Conservation (phyloP, 2,888 invertebrate species). For the Carterocephalus palaemon region DNA sequence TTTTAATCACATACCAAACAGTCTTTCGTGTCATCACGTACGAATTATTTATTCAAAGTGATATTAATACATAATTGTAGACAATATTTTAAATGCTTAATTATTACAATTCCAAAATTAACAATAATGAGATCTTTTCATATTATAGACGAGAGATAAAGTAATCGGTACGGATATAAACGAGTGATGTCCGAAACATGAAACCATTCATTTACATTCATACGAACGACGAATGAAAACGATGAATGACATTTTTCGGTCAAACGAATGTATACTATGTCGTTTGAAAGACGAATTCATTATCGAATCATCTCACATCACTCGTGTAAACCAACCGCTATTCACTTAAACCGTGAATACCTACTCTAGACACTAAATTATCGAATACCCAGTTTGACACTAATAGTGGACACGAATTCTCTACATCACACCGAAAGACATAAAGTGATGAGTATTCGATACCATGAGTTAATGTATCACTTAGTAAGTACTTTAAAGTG, state of each 20-base stretch:
- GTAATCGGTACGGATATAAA: neutral
- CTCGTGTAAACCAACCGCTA: constrained; percentile 12
- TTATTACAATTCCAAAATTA: constrained; percentile 15
- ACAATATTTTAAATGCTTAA: constrained; percentile 17
- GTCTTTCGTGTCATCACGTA: constrained; percentile 22
- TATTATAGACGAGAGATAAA: constrained; percentile 2
- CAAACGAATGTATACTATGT: no score
- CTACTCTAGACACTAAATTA: constrained; percentile 1
- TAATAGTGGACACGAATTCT: no score
- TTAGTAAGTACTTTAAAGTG: constrained; percentile 11
- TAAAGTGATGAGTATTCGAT: constrained; percentile 11
- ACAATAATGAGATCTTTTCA: constrained; percentile 18
- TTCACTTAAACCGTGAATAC: constrained; percentile 4
- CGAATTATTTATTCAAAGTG: no score
- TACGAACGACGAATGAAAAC: no score
- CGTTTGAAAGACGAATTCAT: no score
- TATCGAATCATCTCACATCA: no score
- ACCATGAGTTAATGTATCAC: neutral
- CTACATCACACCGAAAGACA: no score
- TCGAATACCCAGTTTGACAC: constrained; percentile 6
- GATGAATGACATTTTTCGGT: no score
- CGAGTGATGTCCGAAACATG: neutral
- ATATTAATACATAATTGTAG: constrained; percentile 4
- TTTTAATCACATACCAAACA: constrained; percentile 15
- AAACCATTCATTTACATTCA: no score